phyloP scores from a whole-genome alignment of 2,888 invertebrate species.

The Idaea straminata region DNA sequence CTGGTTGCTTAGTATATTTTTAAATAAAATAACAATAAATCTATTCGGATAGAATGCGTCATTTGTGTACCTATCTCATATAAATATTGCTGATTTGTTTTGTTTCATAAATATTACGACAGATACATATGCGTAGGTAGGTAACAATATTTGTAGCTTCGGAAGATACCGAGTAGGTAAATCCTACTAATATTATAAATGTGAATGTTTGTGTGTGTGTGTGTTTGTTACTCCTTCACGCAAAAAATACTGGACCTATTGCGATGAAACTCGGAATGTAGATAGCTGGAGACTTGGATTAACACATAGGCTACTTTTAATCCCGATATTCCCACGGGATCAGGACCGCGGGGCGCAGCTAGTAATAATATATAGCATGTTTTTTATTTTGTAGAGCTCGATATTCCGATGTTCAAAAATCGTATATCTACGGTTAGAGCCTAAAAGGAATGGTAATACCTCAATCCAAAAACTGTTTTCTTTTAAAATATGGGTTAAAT shows the following conservation, averaged over 20 bases:
- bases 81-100: neutral
- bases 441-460: neutral
- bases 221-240: no score
- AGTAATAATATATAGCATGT: no score
- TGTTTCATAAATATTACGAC: neutral
- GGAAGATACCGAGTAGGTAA: neutral
- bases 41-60: slow-evolving; percentile 17
- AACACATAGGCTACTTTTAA: no score
- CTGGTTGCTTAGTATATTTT: slow-evolving; percentile 19
- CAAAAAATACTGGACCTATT: no score
- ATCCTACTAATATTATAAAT: no score
- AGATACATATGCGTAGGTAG: neutral
- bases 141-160: neutral
- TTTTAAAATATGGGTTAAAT: neutral
- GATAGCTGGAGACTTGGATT: no score
- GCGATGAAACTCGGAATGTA: no score
- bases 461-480: neutral
- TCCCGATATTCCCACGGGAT: no score
- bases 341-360: no score
- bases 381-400: no score
- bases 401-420: no score
- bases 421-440: neutral
- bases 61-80: slow-evolving; percentile 15
- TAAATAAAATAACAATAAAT: slow-evolving; percentile 25
- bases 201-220: no score